These are phyloP conservation scores for Acronicta aceris DNA, from an alignment of 2,888 invertebrate genomes.

Conservation along the genomic window DNA sequence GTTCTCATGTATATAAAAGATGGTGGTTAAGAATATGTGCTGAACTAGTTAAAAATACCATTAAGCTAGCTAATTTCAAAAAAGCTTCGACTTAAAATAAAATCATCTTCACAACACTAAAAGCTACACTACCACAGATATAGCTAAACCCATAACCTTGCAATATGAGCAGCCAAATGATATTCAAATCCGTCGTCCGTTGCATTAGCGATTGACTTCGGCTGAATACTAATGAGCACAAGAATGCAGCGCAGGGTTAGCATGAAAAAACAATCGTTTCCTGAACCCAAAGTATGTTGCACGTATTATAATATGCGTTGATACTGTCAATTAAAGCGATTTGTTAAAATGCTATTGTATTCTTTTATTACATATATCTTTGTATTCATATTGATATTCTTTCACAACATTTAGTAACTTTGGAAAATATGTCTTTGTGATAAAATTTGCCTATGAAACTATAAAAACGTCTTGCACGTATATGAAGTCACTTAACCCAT, in stretches of 20 bases:
- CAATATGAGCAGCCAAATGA: constrained; percentile 39
- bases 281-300: constrained; percentile 69
- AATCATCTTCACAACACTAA: constrained; percentile 10
- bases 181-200: constrained; percentile 60
- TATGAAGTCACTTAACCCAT: too few relatives aligned
- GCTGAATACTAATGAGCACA: constrained; percentile 70
- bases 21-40: too few relatives aligned
- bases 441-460: too few relatives aligned
- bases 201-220: constrained; percentile 70
- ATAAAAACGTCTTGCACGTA: too few relatives aligned
- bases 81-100: too few relatives aligned
- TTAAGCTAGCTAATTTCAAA: too few relatives aligned
- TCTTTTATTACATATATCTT: not conserved
- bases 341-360: not conserved
- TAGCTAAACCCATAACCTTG: constrained; percentile 43
- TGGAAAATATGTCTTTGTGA: too few relatives aligned
- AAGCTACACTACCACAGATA: not conserved
- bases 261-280: constrained; percentile 71
- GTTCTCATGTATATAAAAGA: too few relatives aligned
- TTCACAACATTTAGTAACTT: too few relatives aligned
- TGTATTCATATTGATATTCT: too few relatives aligned
- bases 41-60: too few relatives aligned
- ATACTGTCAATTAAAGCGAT: constrained; percentile 15
- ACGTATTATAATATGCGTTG: constrained; percentile 51
- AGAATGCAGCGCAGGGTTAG: constrained; percentile 59